Conservation (phyloP, 2,888 invertebrate species). For the Apodemia zela region DNA sequence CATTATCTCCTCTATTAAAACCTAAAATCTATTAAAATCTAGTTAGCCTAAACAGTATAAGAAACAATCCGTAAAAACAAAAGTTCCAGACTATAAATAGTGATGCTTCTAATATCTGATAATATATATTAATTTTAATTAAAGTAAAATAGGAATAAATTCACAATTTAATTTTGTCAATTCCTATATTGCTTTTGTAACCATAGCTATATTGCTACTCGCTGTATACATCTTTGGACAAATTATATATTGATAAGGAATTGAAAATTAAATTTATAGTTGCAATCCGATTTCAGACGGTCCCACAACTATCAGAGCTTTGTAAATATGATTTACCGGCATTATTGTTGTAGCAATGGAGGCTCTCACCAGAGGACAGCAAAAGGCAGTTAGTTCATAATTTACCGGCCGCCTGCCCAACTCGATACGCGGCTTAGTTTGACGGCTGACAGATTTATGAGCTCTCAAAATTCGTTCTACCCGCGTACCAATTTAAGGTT, state of each 20-base stretch:
- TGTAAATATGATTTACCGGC: conserved; percentile 39
- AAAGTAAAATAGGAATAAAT: too few relatives aligned
- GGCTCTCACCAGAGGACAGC: conserved; percentile 29
- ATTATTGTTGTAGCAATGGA: conserved; percentile 34
- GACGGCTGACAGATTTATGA: conserved; percentile 76
- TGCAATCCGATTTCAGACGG: conserved; percentile 32
- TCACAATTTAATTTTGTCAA: too few relatives aligned
- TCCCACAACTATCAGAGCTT: conserved; percentile 27
- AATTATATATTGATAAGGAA: not conserved
- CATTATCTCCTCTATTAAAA: too few relatives aligned
- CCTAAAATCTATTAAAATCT: too few relatives aligned
- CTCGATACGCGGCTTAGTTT: conserved; percentile 78
- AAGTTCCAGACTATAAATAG: too few relatives aligned
- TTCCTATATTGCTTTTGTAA: too few relatives aligned
- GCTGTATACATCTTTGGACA: not conserved
- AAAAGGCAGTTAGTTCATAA: conserved; percentile 60
- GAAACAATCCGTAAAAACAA: too few relatives aligned
- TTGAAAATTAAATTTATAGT: conserved; percentile 28
- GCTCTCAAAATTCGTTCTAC: conserved; percentile 66
- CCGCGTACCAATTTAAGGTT: conserved; percentile 48
- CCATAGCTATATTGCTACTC: too few relatives aligned
- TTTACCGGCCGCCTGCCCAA: conserved; percentile 64
- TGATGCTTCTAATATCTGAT: too few relatives aligned
- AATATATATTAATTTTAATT: too few relatives aligned
- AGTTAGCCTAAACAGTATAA: too few relatives aligned